A percentile compares a stretch with the other conserved stretches of the same genome.
Evolutionary conservation across 92 coral and sea anemone species (phyloP).

Genomic region (Diadumene lineata): DNA sequence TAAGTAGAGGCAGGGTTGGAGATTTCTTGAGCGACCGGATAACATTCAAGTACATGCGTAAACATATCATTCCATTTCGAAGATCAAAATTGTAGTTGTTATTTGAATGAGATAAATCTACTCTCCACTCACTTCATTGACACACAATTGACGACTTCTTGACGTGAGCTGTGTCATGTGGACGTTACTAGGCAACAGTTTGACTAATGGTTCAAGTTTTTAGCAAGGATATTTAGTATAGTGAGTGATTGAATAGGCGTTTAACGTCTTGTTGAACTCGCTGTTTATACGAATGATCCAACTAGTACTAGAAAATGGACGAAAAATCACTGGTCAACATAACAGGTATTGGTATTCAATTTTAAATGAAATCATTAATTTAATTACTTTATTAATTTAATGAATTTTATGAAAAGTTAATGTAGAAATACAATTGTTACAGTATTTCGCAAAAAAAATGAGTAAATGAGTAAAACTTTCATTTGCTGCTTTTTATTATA

Average conservation of each 20-base stretch:
- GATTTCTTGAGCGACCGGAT: slow-evolving; percentile 13
- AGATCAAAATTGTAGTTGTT: neutral
- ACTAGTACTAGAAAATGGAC: no score
- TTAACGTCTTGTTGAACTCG: no score
- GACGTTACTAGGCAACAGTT: neutral
- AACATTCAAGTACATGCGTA: slow-evolving; percentile 8
- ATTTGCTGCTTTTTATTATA: no score
- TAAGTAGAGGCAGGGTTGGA: slow-evolving; percentile 5
- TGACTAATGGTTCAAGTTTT: neutral
- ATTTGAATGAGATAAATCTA: slow-evolving; percentile 27
- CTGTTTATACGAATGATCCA: no score
- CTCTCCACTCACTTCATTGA: slow-evolving; percentile 1
- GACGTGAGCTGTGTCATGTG: slow-evolving; percentile 2
- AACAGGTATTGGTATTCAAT: no score
- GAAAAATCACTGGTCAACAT: no score
- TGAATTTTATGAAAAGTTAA: no score
- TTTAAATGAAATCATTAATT: no score
- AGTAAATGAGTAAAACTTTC: no score
- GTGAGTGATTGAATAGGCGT: neutral
- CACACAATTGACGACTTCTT: slow-evolving; percentile 9
- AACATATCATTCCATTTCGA: slow-evolving; percentile 25
- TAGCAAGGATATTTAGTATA: neutral
- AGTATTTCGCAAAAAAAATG: no score
- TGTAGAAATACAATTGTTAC: no score
- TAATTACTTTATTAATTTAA: no score